Base-by-base conservation (phyloP, 2,888 invertebrate species). In the Lissocephala sabroskyi region DNA sequence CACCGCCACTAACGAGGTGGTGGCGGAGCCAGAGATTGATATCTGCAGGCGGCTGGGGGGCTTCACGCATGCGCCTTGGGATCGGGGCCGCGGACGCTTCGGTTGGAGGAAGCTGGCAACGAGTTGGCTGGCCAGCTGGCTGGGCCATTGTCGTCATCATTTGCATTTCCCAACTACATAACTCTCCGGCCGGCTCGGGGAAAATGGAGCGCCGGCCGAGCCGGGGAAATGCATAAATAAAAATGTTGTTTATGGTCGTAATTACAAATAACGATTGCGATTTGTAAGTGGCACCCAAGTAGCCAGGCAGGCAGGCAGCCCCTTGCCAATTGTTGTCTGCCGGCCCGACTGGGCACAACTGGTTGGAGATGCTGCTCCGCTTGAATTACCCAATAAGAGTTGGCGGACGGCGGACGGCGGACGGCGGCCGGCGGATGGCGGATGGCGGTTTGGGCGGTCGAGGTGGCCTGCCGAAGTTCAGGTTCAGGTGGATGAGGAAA, bases 401-500 rank as follows among this genome's bases (percentile, higher is more conserved):
- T 37, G 37, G n/a, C 19, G 37, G 16, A 23, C 4, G 4, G 46
- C 32, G 50, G 45, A 59, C 56, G n/a, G n/a, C n/a, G n/a, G n/a
- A n/a, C n/a, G n/a, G n/a, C n/a, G n/a, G n/a, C n/a, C n/a, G n/a
- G n/a, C n/a, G n/a, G n/a, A n/a, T n/a, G n/a, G n/a, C n/a, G n/a
- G n/a, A n/a, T 63, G 63, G 56, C 51, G 43, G 51, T 65, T 66
- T 56, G 4, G 28, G 40, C n/a, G 30, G 17, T 48, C 39, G 2
- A 28, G 41, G 37, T 49, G 41, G 26, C n/a, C 10, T 30, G 36
- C 58, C 42, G 59, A 79, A 81, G 82, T 81, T 82, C 80, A 81
- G 82, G 81, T 82, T 81, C 80, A 81, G 63, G 50, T n/a, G 52
- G 16, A 35, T 6, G 42, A 79, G 82, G 82, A 81, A 79, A 64